A percentile compares a stretch with the other conserved stretches of the same genome.
Conservation (phyloP, 2,113 vertebrate species). For the Donacobius atricapilla region DNA sequence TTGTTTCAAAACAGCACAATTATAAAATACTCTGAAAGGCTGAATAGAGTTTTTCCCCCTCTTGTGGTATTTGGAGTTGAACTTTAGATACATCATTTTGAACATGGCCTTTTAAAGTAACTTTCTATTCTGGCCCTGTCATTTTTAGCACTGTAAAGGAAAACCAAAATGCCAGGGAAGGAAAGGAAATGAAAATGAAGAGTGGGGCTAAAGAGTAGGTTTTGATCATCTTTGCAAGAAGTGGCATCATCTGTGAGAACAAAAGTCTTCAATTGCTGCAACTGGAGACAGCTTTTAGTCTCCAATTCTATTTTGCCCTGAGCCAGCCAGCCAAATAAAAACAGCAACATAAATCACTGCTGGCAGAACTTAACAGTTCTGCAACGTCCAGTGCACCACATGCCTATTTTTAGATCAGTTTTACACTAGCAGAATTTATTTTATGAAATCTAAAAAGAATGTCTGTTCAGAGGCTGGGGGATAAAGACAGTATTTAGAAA, state of each 20-base stretch:
- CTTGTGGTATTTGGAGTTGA: constrained; percentile 1
- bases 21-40: not conserved
- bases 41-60: not conserved
- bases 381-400: constrained; percentile 23
- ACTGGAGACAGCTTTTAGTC: constrained; percentile 32
- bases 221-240: not conserved
- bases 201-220: not conserved
- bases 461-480: not conserved
- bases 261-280: constrained; percentile 1
- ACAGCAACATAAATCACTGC: constrained; percentile 52
- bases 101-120: constrained; percentile 27
- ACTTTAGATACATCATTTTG: not conserved
- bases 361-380: constrained; percentile 50
- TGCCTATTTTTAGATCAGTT: constrained; percentile 47
- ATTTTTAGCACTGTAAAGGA: not conserved
- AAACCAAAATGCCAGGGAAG: constrained; percentile 3
- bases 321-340: constrained; percentile 51
- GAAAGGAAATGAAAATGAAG: not conserved
- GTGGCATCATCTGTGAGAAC: constrained; percentile 13
- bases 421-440: constrained; percentile 39
- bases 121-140: not conserved
- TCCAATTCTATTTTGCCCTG: constrained; percentile 20
- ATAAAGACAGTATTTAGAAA: not conserved
- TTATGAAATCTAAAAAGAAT: constrained; percentile 49
- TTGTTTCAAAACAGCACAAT: not conserved